Evolutionary conservation across 1,140 invertebrate species (phyloP), one percentile per base, ranked within the genome.

Genomic region (Doryteuthis pealeii): DNA sequence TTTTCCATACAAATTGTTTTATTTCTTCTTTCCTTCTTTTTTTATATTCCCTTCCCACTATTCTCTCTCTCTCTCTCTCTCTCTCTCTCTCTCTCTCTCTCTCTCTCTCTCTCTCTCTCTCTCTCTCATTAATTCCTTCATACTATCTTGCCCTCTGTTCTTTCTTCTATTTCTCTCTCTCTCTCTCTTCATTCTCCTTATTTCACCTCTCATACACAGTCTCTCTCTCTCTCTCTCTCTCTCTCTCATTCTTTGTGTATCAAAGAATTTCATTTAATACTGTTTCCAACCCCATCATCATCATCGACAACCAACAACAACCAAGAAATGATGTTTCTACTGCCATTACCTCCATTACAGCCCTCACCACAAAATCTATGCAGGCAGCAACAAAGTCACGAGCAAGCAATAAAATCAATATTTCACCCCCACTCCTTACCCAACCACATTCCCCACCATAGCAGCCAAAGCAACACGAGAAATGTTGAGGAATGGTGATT

Each of bases 91-190:
- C n/a, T n/a, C n/a, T n/a, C n/a, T n/a, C n/a, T n/a, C n/a, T n/a
- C n/a, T n/a, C n/a, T n/a, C n/a, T n/a, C n/a, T n/a, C n/a, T 73
- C 72, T 66, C 72, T 66, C 72, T 65, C 72, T 65, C 72, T 65
- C 72, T 73, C 45, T 49, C 45, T 49, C 12, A 15, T 49, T 22
- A 49, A 49, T 22, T 22, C 22, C 12, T 49, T 49, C 22, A 12
- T 49, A 49, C 45, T 22, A 49, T 12, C 12, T 49, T 49, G 45
- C 12, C n/a, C n/a, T n/a, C n/a, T n/a, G n/a, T n/a, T n/a, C n/a
- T n/a, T n/a, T n/a, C n/a, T n/a, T n/a, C n/a, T 49, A 22, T 1
- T 54, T n/a, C n/a, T n/a, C n/a, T n/a, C n/a, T n/a, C n/a, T n/a
- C n/a, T n/a, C n/a, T n/a, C n/a, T n/a, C n/a, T n/a, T n/a, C n/a